These are phyloP conservation scores for Porites rus DNA, from an alignment of 92 coral and sea anemone genomes.

Conservation along the genomic window DNA sequence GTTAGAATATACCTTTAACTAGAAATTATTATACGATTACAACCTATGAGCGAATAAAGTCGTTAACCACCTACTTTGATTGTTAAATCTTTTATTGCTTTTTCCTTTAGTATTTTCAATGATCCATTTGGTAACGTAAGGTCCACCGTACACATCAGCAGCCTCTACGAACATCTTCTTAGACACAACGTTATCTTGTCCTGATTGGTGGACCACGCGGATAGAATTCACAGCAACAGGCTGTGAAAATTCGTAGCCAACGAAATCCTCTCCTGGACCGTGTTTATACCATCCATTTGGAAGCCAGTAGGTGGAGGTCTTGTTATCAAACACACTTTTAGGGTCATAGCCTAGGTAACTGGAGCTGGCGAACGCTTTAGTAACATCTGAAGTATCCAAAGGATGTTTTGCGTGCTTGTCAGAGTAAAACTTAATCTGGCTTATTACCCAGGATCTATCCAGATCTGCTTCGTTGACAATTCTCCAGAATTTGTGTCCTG, in stretches of 20 bases:
- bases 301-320: conserved; percentile 83
- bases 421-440: conserved; percentile 74
- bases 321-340: conserved; percentile 83
- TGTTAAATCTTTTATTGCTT: conserved; percentile 74
- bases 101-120: conserved; percentile 76
- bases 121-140: conserved; percentile 83
- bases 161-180: conserved; percentile 85
- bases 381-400: conserved; percentile 42
- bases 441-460: conserved; percentile 86
- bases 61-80: conserved; percentile 74
- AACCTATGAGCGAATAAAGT: too few relatives aligned
- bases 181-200: conserved; percentile 85
- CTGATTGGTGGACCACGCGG: conserved; percentile 76
- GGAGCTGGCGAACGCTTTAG: conserved; percentile 86
- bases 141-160: conserved; percentile 79
- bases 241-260: conserved; percentile 78
- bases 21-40: too few relatives aligned
- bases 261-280: conserved; percentile 84
- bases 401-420: conserved; percentile 71
- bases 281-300: conserved; percentile 98
- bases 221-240: conserved; percentile 89
- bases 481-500: conserved; percentile 91
- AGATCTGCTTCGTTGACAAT: conserved; percentile 79
- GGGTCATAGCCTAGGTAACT: conserved; percentile 89
- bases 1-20: too few relatives aligned